Conservation (phyloP, 2,113 vertebrate genomes). For the Proteles cristata region DNA sequence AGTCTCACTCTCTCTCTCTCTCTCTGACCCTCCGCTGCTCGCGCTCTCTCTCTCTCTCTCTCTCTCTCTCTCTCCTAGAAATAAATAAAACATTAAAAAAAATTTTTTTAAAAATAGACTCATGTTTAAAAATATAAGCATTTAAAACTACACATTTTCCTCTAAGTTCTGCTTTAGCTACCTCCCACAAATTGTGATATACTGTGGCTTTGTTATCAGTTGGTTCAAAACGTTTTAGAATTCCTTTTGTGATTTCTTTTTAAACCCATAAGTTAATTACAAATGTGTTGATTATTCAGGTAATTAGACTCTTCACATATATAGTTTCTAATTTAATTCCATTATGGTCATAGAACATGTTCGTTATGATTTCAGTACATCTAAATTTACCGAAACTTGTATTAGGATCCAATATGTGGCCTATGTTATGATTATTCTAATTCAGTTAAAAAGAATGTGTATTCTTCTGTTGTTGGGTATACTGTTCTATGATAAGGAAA, state of each 20-base stretch:
- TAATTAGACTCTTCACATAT: background rate
- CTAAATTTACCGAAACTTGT: background rate
- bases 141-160: background rate
- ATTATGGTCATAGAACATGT: background rate
- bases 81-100: too few species aligned
- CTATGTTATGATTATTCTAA: background rate
- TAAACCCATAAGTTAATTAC: background rate
- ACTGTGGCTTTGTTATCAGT: background rate
- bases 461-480: background rate
- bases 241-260: background rate
- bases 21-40: too few species aligned
- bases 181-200: background rate
- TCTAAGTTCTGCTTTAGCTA: background rate
- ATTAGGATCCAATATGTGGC: background rate
- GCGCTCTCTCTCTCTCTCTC: too few species aligned
- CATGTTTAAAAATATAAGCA: background rate
- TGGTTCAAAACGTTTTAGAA: background rate
- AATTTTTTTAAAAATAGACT: too few species aligned
- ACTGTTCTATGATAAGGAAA: background rate
- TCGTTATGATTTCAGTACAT: background rate
- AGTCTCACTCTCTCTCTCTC: too few species aligned
- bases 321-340: conserved; percentile 4
- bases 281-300: background rate
- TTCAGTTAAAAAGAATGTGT: background rate
- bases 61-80: too few species aligned